These are phyloP conservation scores for Condylura cristata DNA, from an alignment of 2,113 vertebrate species.

Conservation along the genomic window DNA sequence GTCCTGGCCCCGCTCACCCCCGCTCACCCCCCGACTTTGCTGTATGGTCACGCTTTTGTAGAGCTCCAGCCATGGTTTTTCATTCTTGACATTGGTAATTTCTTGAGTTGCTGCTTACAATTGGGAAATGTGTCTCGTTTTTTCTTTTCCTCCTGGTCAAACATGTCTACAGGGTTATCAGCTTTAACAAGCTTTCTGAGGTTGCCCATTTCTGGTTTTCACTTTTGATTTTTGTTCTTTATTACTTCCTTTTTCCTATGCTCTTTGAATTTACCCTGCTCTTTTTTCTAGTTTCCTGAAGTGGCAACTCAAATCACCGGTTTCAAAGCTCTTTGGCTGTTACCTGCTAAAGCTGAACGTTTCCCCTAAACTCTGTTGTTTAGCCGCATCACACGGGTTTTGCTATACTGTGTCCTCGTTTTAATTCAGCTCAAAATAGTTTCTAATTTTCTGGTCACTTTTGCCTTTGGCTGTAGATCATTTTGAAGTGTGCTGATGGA, in stretches of 20 bases:
- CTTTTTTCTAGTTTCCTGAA: neutral
- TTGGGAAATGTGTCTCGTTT: neutral
- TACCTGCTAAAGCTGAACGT: neutral
- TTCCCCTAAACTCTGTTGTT: neutral
- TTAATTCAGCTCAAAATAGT: neutral
- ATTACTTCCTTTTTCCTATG: neutral
- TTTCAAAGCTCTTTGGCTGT: neutral
- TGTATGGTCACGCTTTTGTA: neutral
- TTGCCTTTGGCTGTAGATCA: neutral
- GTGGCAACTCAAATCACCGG: neutral
- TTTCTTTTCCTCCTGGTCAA: neutral
- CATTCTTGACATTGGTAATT: too few species aligned
- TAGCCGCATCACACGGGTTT: neutral
- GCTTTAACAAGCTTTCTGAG: neutral
- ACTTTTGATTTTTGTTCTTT: neutral
- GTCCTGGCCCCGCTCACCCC: too few species aligned
- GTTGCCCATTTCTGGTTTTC: neutral
- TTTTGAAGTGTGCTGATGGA: neutral
- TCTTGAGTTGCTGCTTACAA: too few species aligned
- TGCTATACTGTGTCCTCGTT: neutral
- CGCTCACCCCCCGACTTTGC: neutral
- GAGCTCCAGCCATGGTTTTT: neutral
- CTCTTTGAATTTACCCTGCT: neutral
- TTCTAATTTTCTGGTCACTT: neutral
- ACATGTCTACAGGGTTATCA: neutral